Percentiles rank a stretch among this genome's conserved stretches.
phyloP scores from a whole-genome alignment of 2,797 vertebrate genomes.

The Peromyscus melanophrys region DNA sequence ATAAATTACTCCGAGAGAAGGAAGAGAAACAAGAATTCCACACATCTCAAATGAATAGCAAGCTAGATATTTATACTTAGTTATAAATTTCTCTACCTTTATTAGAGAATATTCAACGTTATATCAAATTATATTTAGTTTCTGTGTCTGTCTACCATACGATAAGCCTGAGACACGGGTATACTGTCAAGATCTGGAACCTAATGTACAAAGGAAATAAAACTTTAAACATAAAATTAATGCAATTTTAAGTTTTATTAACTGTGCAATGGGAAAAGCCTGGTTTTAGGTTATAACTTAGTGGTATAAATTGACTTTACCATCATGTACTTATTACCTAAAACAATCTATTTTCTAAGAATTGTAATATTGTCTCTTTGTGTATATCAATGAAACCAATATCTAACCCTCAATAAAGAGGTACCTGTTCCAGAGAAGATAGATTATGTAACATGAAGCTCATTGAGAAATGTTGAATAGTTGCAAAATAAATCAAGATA shows the following conservation, averaged over 20 bases:
- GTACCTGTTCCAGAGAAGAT: neutral
- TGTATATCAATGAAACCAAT: neutral
- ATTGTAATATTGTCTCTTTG: neutral
- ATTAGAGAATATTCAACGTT: conserved; percentile 30
- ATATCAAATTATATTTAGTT: conserved; percentile 71
- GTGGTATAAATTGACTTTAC: neutral
- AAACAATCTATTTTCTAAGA: neutral
- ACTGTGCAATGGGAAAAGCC: neutral
- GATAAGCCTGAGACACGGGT: conserved; percentile 53
- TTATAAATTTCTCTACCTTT: conserved; percentile 63
- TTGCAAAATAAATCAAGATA: neutral
- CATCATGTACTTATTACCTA: neutral
- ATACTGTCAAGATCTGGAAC: conserved; percentile 41
- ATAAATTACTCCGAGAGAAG: conserved; percentile 26
- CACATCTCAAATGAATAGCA: conserved; percentile 53
- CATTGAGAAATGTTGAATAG: neutral
- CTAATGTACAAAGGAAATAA: conserved; percentile 60
- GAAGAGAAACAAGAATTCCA: conserved; percentile 40
- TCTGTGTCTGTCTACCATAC: conserved; percentile 33
- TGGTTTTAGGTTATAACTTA: conserved; percentile 56
- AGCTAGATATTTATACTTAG: conserved; percentile 69
- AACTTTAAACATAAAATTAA: conserved; percentile 66
- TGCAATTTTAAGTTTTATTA: conserved; percentile 52
- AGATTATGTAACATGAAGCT: neutral
- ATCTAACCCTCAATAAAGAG: neutral